Evolutionary conservation across 2,113 vertebrate genomes (phyloP).

Genomic region (Zingel zingel): DNA sequence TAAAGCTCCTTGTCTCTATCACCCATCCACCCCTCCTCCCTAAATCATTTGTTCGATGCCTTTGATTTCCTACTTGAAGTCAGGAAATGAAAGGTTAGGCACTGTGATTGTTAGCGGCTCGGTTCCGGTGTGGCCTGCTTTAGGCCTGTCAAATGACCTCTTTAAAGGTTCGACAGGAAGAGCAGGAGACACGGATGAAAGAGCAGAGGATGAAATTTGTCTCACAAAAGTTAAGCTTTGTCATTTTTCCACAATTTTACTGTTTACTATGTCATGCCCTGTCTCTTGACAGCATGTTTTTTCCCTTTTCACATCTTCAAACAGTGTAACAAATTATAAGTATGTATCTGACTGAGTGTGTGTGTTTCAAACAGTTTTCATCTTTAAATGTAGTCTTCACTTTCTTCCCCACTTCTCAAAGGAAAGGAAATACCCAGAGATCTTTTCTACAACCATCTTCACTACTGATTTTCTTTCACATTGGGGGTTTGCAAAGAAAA

Average conservation of each 20-base stretch:
- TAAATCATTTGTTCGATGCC: constrained; percentile 54
- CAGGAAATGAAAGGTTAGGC: constrained; percentile 66
- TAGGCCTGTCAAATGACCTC: constrained; percentile 43
- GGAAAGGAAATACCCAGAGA: constrained; percentile 31
- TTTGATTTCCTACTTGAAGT: constrained; percentile 69
- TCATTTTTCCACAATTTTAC: constrained; percentile 6
- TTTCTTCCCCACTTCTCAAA: constrained; percentile 36
- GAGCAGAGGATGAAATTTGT: constrained; percentile 56
- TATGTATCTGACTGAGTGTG: constrained; percentile 12
- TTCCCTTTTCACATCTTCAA: constrained; percentile 31
- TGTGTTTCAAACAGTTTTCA: constrained; percentile 8
- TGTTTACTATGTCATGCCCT: constrained; percentile 7
- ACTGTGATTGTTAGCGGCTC: constrained; percentile 47
- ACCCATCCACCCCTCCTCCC: neutral
- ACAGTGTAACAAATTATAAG: constrained; percentile 25
- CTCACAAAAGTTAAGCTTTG: constrained; percentile 1
- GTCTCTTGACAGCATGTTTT: constrained; percentile 28
- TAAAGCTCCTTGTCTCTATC: constrained; percentile 40
- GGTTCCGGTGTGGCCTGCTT: constrained; percentile 45
- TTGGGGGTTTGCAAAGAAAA: constrained; percentile 35
- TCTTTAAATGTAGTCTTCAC: constrained; percentile 38
- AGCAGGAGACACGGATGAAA: constrained; percentile 41
- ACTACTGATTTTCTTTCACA: constrained; percentile 42
- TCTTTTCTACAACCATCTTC: constrained; percentile 15
- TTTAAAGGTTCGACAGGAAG: constrained; percentile 66